These are phyloP conservation scores for Gavia stellata DNA, from an alignment of 2,113 vertebrate species.

Conservation along the genomic window DNA sequence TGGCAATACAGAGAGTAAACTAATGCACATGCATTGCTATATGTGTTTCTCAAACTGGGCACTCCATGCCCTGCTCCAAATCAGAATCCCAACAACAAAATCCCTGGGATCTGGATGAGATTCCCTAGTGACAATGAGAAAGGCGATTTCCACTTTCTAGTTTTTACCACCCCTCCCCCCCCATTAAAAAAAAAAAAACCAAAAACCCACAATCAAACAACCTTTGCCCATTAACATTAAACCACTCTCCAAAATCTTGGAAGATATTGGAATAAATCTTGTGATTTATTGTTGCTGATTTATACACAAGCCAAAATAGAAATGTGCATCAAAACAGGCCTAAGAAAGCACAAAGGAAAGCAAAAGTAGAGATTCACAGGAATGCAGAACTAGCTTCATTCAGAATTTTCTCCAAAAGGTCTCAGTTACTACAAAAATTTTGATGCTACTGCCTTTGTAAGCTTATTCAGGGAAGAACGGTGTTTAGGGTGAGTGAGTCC, in stretches of 20 bases:
- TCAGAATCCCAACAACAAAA: neutral
- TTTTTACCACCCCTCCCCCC: neutral
- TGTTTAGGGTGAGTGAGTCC: neutral
- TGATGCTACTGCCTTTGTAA: neutral
- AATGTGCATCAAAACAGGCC: neutral
- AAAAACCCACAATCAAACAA: neutral
- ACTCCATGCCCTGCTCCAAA: neutral
- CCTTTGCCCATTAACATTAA: neutral
- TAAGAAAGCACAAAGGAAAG: neutral
- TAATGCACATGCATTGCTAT: fast-evolving
- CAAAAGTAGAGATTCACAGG: neutral
- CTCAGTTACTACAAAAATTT: neutral
- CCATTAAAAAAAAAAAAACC: neutral
- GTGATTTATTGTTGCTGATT: neutral
- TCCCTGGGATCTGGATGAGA: neutral
- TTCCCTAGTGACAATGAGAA: neutral
- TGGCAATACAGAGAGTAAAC: neutral
- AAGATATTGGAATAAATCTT: neutral
- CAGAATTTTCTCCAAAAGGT: neutral
- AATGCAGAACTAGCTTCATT: neutral
- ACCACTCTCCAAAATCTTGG: neutral
- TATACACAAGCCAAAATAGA: neutral
- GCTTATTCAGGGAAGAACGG: neutral
- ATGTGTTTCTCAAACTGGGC: neutral
- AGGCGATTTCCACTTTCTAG: neutral